Conservation (phyloP, 2,888 invertebrate genomes). For the Conchocele bisecta region DNA sequence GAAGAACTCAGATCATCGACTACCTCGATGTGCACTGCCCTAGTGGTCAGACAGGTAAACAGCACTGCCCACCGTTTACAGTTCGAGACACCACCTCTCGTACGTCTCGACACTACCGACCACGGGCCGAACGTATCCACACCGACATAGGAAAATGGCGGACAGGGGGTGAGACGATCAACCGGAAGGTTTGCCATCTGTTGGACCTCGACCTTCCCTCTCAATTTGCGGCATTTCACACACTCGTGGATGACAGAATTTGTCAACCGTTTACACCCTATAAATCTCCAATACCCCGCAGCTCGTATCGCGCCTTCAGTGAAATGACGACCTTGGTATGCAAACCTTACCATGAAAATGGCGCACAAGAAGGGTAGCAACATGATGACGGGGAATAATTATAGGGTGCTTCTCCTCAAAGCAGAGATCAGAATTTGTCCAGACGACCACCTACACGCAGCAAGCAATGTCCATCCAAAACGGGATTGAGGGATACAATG, state of each 20-base stretch:
- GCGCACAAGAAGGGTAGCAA: slow-evolving; percentile 35
- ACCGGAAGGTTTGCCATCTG: slow-evolving; percentile 46
- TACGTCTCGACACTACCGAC: slow-evolving; percentile 34
- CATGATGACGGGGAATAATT: slow-evolving; percentile 34
- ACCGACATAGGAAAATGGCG: slow-evolving; percentile 47
- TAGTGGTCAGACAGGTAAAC: slow-evolving; percentile 44
- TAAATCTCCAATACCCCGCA: slow-evolving; percentile 51
- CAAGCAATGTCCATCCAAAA: slow-evolving; percentile 29
- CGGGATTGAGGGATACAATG: slow-evolving; percentile 23
- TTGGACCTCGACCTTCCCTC: slow-evolving; percentile 20
- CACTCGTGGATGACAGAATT: slow-evolving; percentile 33
- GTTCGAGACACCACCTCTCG: slow-evolving; percentile 34
- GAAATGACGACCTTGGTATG: slow-evolving; percentile 54
- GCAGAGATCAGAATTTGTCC: not conserved
- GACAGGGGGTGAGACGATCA: slow-evolving; percentile 37
- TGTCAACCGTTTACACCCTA: slow-evolving; percentile 35
- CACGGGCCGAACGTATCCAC: slow-evolving; percentile 55
- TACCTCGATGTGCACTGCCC: slow-evolving; percentile 54
- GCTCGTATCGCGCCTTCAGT: slow-evolving; percentile 54
- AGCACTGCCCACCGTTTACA: slow-evolving; percentile 48
- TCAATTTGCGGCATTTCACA: slow-evolving; percentile 36
- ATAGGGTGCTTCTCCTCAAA: slow-evolving; percentile 22
- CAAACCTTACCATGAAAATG: slow-evolving; percentile 35
- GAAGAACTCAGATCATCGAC: slow-evolving; percentile 40
- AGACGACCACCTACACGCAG: slow-evolving; percentile 47